Conservation (phyloP, 2,113 vertebrate genomes). For the Brevimyrus niger region DNA sequence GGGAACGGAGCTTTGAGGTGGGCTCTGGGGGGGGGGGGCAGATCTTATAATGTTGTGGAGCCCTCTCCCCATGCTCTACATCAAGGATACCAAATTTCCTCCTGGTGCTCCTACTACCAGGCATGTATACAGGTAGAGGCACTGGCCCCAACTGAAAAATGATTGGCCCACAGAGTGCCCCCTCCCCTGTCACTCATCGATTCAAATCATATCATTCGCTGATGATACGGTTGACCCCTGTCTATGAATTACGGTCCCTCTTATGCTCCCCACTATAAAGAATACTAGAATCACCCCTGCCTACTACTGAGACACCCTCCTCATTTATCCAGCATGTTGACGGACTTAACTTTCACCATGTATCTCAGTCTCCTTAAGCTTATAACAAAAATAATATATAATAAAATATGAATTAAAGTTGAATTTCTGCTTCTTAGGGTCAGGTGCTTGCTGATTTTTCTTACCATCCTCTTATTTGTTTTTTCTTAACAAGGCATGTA, state of each 20-base stretch:
- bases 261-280: not conserved
- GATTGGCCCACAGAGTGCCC: not conserved
- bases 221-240: not conserved
- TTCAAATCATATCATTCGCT: not conserved
- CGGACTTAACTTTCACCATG: not conserved
- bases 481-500: not conserved
- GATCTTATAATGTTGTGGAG: not conserved
- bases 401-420: not conserved
- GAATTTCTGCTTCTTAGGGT: not conserved
- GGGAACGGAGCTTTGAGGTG: not conserved
- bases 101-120: not conserved
- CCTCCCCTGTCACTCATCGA: not conserved
- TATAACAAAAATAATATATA: no score
- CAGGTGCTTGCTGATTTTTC: not conserved
- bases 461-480: not conserved
- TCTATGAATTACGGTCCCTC: not conserved
- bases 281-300: not conserved
- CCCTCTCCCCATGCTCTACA: not conserved
- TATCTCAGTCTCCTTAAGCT: not conserved
- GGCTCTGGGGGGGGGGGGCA: not conserved
- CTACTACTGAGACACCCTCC: not conserved
- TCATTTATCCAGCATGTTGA: not conserved
- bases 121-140: not conserved
- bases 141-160: not conserved
- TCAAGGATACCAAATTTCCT: not conserved